Base-by-base conservation (phyloP, 2,113 vertebrate species). In the Nicator chloris region DNA sequence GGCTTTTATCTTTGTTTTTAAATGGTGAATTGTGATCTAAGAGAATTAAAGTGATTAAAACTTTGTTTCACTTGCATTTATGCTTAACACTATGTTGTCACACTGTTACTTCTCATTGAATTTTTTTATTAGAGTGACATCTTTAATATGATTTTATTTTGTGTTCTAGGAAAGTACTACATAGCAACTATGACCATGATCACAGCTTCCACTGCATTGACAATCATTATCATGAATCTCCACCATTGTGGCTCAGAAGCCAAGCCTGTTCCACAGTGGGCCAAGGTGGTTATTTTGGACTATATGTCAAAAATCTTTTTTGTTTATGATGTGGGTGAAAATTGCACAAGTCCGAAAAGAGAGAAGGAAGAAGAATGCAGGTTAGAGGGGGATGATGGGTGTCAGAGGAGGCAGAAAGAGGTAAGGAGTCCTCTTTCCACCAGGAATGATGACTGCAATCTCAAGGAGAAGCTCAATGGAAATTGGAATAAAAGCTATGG, bases 101-200 rank as follows among this genome's bases (percentile, higher is more conserved):
- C 5, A 10, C 42, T 56, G 26, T 26, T 51, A 23, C 51, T 70
- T 80, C 26, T 91, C 30, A 27, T 1, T 72, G 21, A 28, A 2
- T 28, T 47, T 65, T 47, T 42, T 65, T 27, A 35, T 69, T 53
- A 24, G 7, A 7, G 20, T 54, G 39, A 4, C 9, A 35, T 28
- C 14, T 72, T 70, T 40, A 94, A 84, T 60, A 47, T 33, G 4
- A 27, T 50, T 89, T 88, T 70, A 9, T 88, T 93, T 76, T 91
- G 13, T 77, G 70, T 96, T 97, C 22, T 65, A 99, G 99, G 99
- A 24, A 99, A 99, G 95, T 99, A 99, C 96, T 99, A 99, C 96
- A 99, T 99, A 75, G 99, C 99, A 81, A 99, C 99, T 5, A 99
- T 99, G 99, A 99, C 99, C 16, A 98, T 99, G 98, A 99, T 99